A percentile compares a stretch with the other conserved stretches of the same genome.
Evolutionary conservation across 2,797 vertebrate genomes (phyloP).

Genomic region (Artibeus lituratus): DNA sequence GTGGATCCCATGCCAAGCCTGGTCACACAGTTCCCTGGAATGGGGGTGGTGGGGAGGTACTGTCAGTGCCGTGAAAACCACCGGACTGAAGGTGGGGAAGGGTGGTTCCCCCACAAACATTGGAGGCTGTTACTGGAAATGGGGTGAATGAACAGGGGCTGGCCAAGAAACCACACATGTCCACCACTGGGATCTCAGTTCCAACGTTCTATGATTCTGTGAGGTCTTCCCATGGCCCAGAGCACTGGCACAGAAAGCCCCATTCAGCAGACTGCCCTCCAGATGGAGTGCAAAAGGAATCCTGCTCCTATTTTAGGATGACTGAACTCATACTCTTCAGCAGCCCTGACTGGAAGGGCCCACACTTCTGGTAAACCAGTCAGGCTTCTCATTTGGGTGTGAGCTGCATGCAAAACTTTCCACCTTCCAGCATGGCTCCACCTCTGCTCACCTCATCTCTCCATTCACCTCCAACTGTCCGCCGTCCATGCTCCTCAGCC

Average conservation of each 20-base stretch:
- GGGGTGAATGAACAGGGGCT: neutral
- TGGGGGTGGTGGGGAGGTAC: neutral
- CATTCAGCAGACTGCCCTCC: neutral
- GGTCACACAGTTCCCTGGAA: neutral
- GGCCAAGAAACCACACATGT: neutral
- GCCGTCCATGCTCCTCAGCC: neutral
- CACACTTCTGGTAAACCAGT: neutral
- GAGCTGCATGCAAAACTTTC: neutral
- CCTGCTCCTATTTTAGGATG: neutral
- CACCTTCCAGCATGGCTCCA: neutral
- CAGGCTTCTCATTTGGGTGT: neutral
- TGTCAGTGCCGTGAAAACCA: constrained; percentile 16
- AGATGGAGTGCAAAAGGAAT: neutral
- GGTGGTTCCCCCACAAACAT: neutral
- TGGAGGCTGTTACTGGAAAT: constrained; percentile 39
- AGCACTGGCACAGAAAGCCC: neutral
- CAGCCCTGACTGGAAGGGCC: neutral
- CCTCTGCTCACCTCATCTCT: neutral
- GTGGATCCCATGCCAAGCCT: neutral
- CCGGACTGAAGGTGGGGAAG: neutral
- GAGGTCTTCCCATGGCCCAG: neutral
- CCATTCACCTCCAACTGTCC: neutral
- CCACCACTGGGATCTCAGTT: neutral
- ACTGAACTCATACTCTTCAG: neutral
- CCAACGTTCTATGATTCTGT: neutral